These are phyloP conservation scores for Drosophila neotestacea DNA, from an alignment of 2,888 invertebrate genomes.

Conservation along the genomic window DNA sequence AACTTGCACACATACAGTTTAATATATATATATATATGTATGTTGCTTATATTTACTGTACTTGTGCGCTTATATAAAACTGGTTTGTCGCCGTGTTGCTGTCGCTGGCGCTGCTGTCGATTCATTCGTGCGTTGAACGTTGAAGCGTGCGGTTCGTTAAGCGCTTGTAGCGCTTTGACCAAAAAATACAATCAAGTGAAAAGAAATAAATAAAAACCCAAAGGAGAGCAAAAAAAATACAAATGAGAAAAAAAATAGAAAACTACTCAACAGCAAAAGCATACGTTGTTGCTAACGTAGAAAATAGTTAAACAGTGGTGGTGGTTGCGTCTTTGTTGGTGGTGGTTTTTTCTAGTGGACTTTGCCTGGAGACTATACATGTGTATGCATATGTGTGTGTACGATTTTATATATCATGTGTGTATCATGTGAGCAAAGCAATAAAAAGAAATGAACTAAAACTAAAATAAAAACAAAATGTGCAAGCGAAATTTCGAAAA, in stretches of 20 bases:
- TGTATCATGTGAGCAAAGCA: conserved; percentile 54
- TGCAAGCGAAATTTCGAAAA: conserved; percentile 33
- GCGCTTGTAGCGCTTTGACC: conserved; percentile 57
- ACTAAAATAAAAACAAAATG: conserved; percentile 21
- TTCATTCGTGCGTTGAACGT: conserved; percentile 84
- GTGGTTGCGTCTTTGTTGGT: conserved; percentile 66
- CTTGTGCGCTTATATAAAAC: conserved; percentile 74
- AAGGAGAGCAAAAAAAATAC: conserved; percentile 63
- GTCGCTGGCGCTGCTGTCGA: conserved; percentile 63
- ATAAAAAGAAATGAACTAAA: conserved; percentile 21
- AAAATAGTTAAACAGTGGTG: conserved; percentile 73
- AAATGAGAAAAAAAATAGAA: conserved; percentile 25
- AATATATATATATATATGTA: conserved; percentile 24
- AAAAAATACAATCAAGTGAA: conserved; percentile 39
- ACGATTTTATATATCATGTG: conserved; percentile 34
- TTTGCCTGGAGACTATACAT: conserved; percentile 60
- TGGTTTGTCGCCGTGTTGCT: conserved; percentile 71
- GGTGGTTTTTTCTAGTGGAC: conserved; percentile 73
- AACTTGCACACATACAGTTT: conserved; percentile 41
- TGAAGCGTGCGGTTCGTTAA: conserved; percentile 80
- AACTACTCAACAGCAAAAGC: conserved; percentile 35
- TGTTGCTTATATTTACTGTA: conserved; percentile 68
- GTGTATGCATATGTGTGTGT: conserved; percentile 34
- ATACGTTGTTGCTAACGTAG: conserved; percentile 76
- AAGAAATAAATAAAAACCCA: conserved; percentile 49